These are phyloP conservation scores for Acrobasis repandana DNA, from an alignment of 2,888 invertebrate genomes.

Conservation along the genomic window DNA sequence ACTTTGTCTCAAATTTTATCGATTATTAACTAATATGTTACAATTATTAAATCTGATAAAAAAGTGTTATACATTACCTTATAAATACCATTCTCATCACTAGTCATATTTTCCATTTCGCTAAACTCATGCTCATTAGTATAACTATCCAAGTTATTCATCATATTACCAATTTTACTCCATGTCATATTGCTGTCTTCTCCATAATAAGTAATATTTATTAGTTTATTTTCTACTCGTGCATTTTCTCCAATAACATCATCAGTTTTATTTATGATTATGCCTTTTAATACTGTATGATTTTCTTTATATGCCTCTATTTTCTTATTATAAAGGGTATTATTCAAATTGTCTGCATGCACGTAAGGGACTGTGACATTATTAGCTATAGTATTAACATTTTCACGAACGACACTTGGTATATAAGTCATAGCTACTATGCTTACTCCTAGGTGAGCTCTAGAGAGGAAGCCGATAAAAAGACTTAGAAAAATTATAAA, in stretches of 20 bases:
- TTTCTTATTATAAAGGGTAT: too few relatives aligned
- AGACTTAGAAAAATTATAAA: conserved; percentile 45
- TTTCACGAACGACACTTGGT: neutral
- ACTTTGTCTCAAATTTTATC: too few relatives aligned
- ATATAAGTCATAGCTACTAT: conserved; percentile 57
- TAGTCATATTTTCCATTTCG: conserved; percentile 1
- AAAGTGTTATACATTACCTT: neutral
- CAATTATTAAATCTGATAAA: neutral
- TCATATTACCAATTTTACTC: neutral
- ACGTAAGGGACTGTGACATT: neutral
- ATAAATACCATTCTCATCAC: conserved; percentile 15
- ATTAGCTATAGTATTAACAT: neutral
- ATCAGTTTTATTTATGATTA: neutral
- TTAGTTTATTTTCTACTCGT: too few relatives aligned
- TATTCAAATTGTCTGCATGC: too few relatives aligned
- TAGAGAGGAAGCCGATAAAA: conserved; percentile 40
- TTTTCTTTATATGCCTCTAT: too few relatives aligned
- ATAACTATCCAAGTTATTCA: neutral
- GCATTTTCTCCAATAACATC: neutral
- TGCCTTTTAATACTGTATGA: too few relatives aligned
- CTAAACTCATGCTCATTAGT: neutral
- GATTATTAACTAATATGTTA: too few relatives aligned
- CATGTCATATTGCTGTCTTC: neutral
- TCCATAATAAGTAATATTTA: too few relatives aligned
- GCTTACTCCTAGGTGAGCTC: conserved; percentile 58